Evolutionary conservation across 2,113 vertebrate genomes (phyloP).

Genomic region (Mirza zaza): DNA sequence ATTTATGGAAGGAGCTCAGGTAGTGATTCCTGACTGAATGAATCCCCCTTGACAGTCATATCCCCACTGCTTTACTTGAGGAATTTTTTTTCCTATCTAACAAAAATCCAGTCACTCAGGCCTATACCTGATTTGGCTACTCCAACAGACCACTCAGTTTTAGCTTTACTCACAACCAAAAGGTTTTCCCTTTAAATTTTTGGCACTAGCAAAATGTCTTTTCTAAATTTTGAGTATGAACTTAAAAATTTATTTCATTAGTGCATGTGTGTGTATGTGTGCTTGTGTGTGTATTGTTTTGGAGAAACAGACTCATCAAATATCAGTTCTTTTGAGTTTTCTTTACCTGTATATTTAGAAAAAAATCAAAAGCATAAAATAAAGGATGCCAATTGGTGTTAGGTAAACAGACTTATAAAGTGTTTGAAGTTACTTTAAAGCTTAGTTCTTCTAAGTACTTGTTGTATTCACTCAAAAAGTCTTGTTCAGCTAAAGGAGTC

Average conservation of each 20-base stretch:
- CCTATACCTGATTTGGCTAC: background rate
- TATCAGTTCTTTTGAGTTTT: background rate
- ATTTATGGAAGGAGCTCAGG: background rate
- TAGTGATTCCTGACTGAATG: background rate
- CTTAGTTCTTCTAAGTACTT: background rate
- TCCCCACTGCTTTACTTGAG: background rate
- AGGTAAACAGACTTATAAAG: background rate
- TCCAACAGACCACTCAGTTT: background rate
- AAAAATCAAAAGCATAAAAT: background rate
- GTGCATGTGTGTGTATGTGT: background rate
- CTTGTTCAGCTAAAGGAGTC: too few species aligned
- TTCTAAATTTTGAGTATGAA: constrained; percentile 25
- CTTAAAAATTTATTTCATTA: constrained; percentile 4
- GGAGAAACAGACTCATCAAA: constrained; percentile 14
- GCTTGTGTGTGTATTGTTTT: background rate
- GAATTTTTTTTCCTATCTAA: background rate
- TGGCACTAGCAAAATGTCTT: background rate
- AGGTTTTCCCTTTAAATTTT: background rate
- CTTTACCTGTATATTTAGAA: background rate
- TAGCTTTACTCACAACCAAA: background rate
- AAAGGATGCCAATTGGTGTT: background rate
- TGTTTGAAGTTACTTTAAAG: background rate
- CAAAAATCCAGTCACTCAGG: background rate
- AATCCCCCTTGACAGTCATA: background rate
- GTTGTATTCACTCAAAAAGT: background rate